A percentile compares a stretch with the other conserved stretches of the same genome.
Conservation (phyloP, 2,797 vertebrate species). For the Lagocephalus sceleratus region DNA sequence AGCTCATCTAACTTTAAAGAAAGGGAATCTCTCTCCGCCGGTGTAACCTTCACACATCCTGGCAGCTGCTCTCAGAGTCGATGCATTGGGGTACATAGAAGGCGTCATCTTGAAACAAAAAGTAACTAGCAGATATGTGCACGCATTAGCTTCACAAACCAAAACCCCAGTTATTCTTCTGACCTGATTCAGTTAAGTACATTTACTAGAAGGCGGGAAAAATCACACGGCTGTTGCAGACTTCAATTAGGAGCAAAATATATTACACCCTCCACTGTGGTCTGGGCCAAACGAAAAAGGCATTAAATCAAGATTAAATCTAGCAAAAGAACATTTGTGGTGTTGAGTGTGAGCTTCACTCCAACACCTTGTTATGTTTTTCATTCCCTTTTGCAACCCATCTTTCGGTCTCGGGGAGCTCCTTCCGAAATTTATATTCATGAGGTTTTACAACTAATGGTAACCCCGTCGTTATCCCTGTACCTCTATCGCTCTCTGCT, state of each 20-base stretch:
- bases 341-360: slow-evolving; percentile 40
- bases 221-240: slow-evolving; percentile 3
- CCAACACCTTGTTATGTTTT: slow-evolving; percentile 58
- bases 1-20: slow-evolving; percentile 3
- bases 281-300: slow-evolving; percentile 17
- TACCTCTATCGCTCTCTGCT: slow-evolving; percentile 70
- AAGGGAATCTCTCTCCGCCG: not conserved
- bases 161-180: not conserved
- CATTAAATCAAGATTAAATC: slow-evolving; percentile 47
- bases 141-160: not conserved
- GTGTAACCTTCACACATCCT: not conserved
- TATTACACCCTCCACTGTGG: slow-evolving; percentile 11
- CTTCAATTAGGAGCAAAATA: slow-evolving; percentile 9
- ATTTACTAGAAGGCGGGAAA: slow-evolving; percentile 9
- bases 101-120: too few relatives aligned
- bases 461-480: slow-evolving; percentile 73
- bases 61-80: not conserved
- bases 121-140: too few relatives aligned
- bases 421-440: slow-evolving; percentile 73
- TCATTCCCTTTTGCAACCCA: slow-evolving; percentile 56
- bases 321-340: slow-evolving; percentile 24
- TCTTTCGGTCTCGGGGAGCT: slow-evolving; percentile 57
- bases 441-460: slow-evolving; percentile 75
- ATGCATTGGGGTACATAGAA: not conserved
- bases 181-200: not conserved